Base-by-base conservation (phyloP, 2,797 vertebrate genomes). In the Thaleichthys pacificus region DNA sequence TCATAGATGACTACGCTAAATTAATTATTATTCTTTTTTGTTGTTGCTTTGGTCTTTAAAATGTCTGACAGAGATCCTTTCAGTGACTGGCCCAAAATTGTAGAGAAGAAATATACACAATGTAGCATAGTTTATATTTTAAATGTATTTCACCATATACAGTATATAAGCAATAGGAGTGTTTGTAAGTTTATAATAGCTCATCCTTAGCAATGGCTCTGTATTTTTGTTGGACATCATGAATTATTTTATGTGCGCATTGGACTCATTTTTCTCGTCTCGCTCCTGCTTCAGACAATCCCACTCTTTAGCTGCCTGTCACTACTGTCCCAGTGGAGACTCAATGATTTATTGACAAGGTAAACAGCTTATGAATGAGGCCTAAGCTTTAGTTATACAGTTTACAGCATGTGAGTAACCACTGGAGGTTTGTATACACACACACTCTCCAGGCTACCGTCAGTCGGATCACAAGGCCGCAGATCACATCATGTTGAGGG, bases 361-460 rank as follows among this genome's bases (percentile, higher is more conserved):
- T 92, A 93, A 93, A 93, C 91, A 91, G 84, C 84, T 89, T 92
- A 92, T 92, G 90, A 92, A 93, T 92, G 90, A 93, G 84, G 79
- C 82, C 81, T 91, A 89, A 93, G 90, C 90, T 91, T 92, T 90
- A 91, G 88, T 91, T 91, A 93, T 91, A 93, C 91, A 93, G 90
- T 92, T 93, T 92, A 91, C 91, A 91, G 87, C 91, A 90, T 93
- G 89, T 88, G 88, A 91, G 89, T 88, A 90, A 91, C 92, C 89
- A 86, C 85, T 86, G 85, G 86, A 87, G 85, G 81, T 89, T 88
- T 86, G 74, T 89, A 84, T 90, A 90, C 87, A 91, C 88, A 87
- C 82, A 80, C 82, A 76, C 81, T 88, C 83, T 85, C 71, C 68
- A 82, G 83, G 86, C 89, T 92, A 90, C 91, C 80, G 87, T 87